phyloP scores from a whole-genome alignment of 1,140 invertebrate genomes.

The Delia radicum region DNA sequence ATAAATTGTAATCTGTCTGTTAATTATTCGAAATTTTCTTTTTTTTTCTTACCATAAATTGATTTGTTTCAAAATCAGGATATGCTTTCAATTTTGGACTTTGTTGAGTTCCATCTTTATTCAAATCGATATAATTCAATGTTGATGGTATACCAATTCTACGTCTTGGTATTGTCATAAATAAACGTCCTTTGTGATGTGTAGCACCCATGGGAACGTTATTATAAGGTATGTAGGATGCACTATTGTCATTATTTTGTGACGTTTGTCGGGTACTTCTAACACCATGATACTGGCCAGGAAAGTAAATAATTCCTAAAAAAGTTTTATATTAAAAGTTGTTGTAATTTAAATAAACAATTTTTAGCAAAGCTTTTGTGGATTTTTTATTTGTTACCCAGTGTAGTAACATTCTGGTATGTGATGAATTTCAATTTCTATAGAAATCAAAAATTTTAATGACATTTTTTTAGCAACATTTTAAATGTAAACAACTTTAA shows the following conservation, averaged over 20 bases:
- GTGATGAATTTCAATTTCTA: too few species aligned
- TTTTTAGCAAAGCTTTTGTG: too few species aligned
- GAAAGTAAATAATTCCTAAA: conserved; percentile 15
- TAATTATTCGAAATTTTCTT: background rate
- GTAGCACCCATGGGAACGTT: conserved; percentile 73
- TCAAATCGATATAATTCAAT: conserved; percentile 65
- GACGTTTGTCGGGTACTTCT: background rate
- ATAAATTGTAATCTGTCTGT: background rate
- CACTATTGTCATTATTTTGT: background rate
- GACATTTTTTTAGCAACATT: too few species aligned
- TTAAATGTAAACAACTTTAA: too few species aligned
- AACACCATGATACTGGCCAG: conserved; percentile 24
- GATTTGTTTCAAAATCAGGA: conserved; percentile 63
- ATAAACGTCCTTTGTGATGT: conserved; percentile 66
- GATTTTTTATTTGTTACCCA: too few species aligned
- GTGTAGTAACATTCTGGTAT: too few species aligned
- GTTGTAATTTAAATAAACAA: too few species aligned
- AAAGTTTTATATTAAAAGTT: too few species aligned
- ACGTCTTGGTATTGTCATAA: conserved; percentile 71
- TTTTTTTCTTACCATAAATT: conserved; percentile 54
- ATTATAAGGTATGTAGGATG: conserved; percentile 59
- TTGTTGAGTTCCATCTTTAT: conserved; percentile 50
- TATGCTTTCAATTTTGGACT: conserved; percentile 66
- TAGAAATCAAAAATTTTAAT: too few species aligned
- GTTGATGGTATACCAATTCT: conserved; percentile 68